These are phyloP conservation scores for Oceanites oceanicus DNA, from an alignment of 2,113 vertebrate species.

Conservation along the genomic window DNA sequence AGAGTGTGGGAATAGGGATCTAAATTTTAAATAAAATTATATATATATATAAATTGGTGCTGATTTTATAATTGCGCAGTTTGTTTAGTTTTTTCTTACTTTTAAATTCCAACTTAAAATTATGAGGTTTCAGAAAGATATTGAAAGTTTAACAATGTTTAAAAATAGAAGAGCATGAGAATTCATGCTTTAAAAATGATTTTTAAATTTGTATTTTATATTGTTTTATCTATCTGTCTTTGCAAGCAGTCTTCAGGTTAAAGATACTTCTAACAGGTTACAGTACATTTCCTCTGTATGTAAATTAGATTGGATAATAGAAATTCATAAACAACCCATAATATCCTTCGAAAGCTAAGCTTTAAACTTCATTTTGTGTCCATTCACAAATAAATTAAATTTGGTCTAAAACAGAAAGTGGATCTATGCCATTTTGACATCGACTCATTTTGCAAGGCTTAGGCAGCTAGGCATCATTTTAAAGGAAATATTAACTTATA, in stretches of 20 bases:
- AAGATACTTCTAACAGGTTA: slow-evolving; percentile 95
- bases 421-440: slow-evolving; percentile 81
- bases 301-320: slow-evolving; percentile 98
- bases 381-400: slow-evolving; percentile 87
- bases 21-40: slow-evolving; percentile 99
- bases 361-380: slow-evolving; percentile 91
- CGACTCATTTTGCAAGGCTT: slow-evolving; percentile 92
- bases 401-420: slow-evolving; percentile 85
- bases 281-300: slow-evolving; percentile 92
- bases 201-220: slow-evolving; percentile 99
- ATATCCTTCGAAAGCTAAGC: slow-evolving; percentile 91
- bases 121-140: slow-evolving; percentile 97
- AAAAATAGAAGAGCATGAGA: slow-evolving; percentile 94
- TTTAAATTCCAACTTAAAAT: slow-evolving; percentile 97
- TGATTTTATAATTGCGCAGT: slow-evolving; percentile 99
- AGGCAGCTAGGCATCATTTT: slow-evolving; percentile 98
- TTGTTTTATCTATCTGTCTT: slow-evolving; percentile 95
- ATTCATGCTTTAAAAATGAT: slow-evolving; percentile 97
- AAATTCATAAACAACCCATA: slow-evolving; percentile 87
- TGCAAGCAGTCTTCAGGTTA: slow-evolving; percentile 98
- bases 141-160: slow-evolving; percentile 94
- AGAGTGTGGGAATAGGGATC: slow-evolving; percentile 99
- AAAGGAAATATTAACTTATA: slow-evolving; percentile 98
- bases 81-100: slow-evolving; percentile 93
- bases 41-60: slow-evolving; percentile 99